A percentile compares a stretch with the other conserved stretches of the same genome.
Conservation (phyloP, 2,113 vertebrate genomes). For the Eurypyga helias region DNA sequence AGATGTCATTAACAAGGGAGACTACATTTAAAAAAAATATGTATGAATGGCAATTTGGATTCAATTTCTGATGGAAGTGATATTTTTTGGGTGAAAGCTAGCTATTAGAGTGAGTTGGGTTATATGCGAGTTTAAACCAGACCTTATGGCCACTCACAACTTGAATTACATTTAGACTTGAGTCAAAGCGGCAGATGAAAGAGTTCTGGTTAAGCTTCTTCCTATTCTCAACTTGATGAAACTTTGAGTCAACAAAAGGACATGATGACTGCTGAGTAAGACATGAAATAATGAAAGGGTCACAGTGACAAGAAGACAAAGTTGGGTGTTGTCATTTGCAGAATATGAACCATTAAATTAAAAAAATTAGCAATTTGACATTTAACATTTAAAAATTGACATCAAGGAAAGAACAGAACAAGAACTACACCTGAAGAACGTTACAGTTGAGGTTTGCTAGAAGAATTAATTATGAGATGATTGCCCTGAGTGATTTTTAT, state of each 20-base stretch:
- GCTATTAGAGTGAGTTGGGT: not conserved
- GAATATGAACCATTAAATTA: not conserved
- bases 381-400: not conserved
- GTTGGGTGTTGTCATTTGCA: not conserved
- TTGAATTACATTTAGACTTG: not conserved
- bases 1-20: not conserved
- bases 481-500: not conserved
- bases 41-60: not conserved
- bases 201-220: not conserved
- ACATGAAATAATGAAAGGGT: not conserved
- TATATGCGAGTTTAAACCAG: not conserved
- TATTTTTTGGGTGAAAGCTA: not conserved
- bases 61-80: not conserved
- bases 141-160: not conserved
- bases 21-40: not conserved
- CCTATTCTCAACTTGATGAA: not conserved
- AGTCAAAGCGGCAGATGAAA: not conserved
- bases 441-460: not conserved
- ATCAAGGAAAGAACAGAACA: not conserved
- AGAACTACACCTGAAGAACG: not conserved
- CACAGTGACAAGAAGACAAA: not conserved
- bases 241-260: not conserved
- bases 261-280: not conserved
- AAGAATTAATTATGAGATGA: not conserved
- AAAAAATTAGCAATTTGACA: not conserved